Base-by-base conservation (phyloP, 2,797 vertebrate species). In the Mormyrus proboscirostris region DNA sequence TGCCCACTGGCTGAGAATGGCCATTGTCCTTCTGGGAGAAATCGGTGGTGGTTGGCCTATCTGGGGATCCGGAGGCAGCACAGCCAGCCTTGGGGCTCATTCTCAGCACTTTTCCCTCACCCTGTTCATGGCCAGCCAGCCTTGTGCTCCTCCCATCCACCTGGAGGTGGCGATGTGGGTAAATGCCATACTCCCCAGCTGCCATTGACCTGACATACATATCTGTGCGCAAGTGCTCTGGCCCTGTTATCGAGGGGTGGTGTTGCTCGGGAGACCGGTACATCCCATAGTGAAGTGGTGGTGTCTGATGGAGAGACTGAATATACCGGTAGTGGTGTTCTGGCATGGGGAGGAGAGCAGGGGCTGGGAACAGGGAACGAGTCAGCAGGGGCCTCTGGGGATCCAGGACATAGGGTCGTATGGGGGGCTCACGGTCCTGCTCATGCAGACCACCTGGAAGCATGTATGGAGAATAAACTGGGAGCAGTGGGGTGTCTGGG, bases 71-170 rank as follows among this genome's bases (percentile, higher is more conserved):
- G 0, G 97, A 96, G 38, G 99, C 98, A 0, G 98, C 98, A 0
- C 96, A 98, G 29, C 97, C 99, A 0, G 96, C 97, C 0, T 97
- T 96, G 1, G 99, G 99, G 90, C 99, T 99, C 93, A 97, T 96
- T 89, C 98, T 96, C 50, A 96, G 96, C 7, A 95, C 94, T 73
- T 96, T 94, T 90, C 97, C 97, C 49, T n/a, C 94, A 91, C 91
- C 96, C 93, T 93, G 93, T 33, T 91, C 90, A 0, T 91, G 92
- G 89, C 88, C 91, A 50, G 88, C 92, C 83, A 92, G 92, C 62
- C 62, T 59, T 8, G 22, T 22, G 10, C 25, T 49, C n/a, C 55
- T 57, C 3, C 57, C 89, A 10, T 93, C 94, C 5, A 91, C 87
- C 88, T 90, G 92, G 25, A 90, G 73, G 47, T 90, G 92, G 0